Base-by-base conservation (phyloP, 2,113 vertebrate genomes). In the Erpornis zantholeuca region DNA sequence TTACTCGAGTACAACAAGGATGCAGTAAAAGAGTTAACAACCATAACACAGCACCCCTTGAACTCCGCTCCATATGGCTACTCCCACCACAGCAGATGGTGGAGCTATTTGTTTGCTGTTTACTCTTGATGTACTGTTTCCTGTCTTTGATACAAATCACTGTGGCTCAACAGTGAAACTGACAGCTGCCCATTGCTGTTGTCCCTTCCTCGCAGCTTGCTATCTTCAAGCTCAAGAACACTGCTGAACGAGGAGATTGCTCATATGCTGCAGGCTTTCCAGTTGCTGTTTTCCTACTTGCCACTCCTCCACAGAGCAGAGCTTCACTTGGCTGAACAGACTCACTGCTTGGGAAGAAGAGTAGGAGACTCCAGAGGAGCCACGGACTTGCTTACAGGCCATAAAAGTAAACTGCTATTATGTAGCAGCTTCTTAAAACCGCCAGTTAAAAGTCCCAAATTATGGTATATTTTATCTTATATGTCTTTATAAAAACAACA, bases 71-170 rank as follows among this genome's bases (percentile, higher is more conserved):
- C 95, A 94, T 95, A 95, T 94, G 96, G 95, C 64, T 92, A 66
- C 95, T 95, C 95, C 92, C 92, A 97, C 95, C 78, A 77, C 16
- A 90, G 77, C 96, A 95, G 96, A 95, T 95, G 95, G 96, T 10
- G 21, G 11, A 93, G 52, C 76, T 80, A 44, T 33, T 90, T 88
- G 87, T 93, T 96, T 93, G 49, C 79, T 66, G 71, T 80, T 94
- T 88, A 47, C 86, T 94, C 91, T 79, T 29, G 21, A 61, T 81
- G 60, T 28, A 54, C 90, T 92, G 94, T 80, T 94, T 94, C 80
- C 92, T 91, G 84, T 94, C 92, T 92, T 33, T 82, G 82, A 72
- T 61, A 42, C 53, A 75, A 90, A 72, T 63, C 57, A 42, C 82
- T 82, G 92, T 80, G 82, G 85, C 88, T 93, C 57, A 90, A 93